These are phyloP conservation scores for Alouatta palliata DNA, from an alignment of 2,113 vertebrate genomes.

Conservation along the genomic window DNA sequence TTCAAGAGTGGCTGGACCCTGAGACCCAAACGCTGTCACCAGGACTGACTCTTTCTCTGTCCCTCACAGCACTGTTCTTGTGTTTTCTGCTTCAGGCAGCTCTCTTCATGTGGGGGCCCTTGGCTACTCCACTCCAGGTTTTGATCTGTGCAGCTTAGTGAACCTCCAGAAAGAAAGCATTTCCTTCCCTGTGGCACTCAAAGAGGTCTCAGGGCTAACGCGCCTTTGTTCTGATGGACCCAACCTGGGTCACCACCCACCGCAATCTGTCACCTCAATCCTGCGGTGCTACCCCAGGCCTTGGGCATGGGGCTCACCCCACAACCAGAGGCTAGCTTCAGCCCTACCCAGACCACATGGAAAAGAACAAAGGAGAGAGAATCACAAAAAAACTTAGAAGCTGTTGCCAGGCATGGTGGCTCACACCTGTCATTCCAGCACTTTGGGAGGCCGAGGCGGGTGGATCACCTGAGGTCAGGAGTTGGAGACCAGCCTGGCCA, in stretches of 20 bases:
- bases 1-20: neutral
- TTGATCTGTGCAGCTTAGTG: neutral
- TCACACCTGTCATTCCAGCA: no score
- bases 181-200: neutral
- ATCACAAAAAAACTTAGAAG: neutral
- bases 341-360: neutral
- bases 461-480: no score
- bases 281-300: neutral
- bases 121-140: no score
- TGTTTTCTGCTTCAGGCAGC: neutral
- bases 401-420: neutral
- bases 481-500: no score
- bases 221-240: neutral
- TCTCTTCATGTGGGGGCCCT: fast-evolving
- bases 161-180: neutral
- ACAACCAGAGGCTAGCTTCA: neutral
- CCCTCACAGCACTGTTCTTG: neutral
- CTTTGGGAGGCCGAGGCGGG: no score
- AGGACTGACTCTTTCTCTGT: neutral
- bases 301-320: no score
- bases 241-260: neutral
- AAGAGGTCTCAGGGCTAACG: neutral
- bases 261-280: no score
- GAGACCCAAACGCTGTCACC: neutral
- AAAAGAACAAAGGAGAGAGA: neutral